These are phyloP conservation scores for Spodoptera litura DNA, from an alignment of 1,140 invertebrate species.

Conservation along the genomic window DNA sequence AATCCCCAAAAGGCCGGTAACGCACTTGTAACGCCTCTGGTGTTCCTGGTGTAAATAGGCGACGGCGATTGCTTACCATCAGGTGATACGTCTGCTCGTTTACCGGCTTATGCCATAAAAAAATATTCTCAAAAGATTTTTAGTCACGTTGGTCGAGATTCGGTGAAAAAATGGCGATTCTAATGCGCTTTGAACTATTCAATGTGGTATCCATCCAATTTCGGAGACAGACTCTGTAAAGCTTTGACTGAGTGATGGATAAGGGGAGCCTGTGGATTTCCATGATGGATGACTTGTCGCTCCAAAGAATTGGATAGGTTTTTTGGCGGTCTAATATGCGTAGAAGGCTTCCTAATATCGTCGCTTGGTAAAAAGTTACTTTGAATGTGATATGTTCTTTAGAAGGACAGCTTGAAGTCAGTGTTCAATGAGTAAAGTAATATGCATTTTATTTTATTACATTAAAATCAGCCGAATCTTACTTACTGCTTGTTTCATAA, in stretches of 20 bases:
- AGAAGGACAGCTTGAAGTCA: too few species aligned
- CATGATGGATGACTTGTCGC: constrained; percentile 31
- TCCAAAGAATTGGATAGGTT: constrained; percentile 18
- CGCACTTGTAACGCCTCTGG: too few species aligned
- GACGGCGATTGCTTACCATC: too few species aligned
- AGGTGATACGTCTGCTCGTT: too few species aligned
- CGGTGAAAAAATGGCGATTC: too few species aligned
- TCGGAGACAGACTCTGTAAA: constrained; percentile 5
- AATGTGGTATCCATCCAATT: constrained; percentile 24
- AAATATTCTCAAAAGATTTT: too few species aligned
- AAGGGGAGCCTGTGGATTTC: constrained; percentile 6
- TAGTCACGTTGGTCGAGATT: too few species aligned
- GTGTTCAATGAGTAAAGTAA: not conserved
- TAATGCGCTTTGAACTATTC: not conserved
- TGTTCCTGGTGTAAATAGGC: too few species aligned
- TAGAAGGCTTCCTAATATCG: constrained; percentile 4
- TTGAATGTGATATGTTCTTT: not conserved
- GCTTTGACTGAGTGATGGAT: constrained; percentile 29
- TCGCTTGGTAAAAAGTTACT: not conserved
- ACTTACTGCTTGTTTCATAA: not conserved
- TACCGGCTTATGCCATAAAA: too few species aligned
- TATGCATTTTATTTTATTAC: not conserved
- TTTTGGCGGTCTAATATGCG: constrained; percentile 13
- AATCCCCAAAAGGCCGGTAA: too few species aligned
- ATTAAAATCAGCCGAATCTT: not conserved